Conservation (phyloP, 2,888 invertebrate genomes). For the Oxycera nigricornis region DNA sequence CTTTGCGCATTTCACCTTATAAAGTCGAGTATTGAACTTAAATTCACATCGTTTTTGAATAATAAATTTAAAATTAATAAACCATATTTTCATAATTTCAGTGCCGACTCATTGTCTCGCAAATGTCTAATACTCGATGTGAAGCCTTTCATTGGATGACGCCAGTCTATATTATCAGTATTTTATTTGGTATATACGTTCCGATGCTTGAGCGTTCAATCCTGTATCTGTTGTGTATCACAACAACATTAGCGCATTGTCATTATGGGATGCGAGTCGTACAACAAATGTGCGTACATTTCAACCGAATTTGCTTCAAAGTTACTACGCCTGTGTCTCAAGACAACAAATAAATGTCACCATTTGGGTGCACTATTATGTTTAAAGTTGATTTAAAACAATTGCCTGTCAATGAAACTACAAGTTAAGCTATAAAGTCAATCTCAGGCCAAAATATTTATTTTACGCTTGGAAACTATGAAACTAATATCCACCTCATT, state of each 20-base stretch:
- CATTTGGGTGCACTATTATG: neutral
- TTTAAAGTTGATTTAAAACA: neutral
- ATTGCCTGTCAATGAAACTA: too few relatives aligned
- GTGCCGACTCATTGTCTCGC: constrained; percentile 96
- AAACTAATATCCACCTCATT: neutral
- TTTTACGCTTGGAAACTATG: neutral
- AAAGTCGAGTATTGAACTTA: too few relatives aligned
- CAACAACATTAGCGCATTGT: constrained; percentile 80
- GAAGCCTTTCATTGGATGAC: constrained; percentile 70
- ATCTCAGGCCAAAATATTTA: neutral
- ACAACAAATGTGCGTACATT: constrained; percentile 94
- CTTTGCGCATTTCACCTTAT: too few relatives aligned
- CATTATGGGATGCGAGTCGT: constrained; percentile 94
- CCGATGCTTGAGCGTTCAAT: constrained; percentile 70
- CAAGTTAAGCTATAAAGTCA: neutral
- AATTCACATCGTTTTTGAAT: neutral
- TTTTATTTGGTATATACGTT: constrained; percentile 55
- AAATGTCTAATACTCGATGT: constrained; percentile 95
- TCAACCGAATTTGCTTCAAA: constrained; percentile 85
- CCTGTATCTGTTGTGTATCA: constrained; percentile 74
- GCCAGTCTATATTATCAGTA: constrained; percentile 55
- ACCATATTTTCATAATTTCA: too few relatives aligned
- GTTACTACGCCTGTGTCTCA: constrained; percentile 52
- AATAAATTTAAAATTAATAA: neutral
- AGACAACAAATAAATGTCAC: constrained; percentile 5